Conservation (phyloP, 2,888 invertebrate genomes). For the Thecophora atra region DNA sequence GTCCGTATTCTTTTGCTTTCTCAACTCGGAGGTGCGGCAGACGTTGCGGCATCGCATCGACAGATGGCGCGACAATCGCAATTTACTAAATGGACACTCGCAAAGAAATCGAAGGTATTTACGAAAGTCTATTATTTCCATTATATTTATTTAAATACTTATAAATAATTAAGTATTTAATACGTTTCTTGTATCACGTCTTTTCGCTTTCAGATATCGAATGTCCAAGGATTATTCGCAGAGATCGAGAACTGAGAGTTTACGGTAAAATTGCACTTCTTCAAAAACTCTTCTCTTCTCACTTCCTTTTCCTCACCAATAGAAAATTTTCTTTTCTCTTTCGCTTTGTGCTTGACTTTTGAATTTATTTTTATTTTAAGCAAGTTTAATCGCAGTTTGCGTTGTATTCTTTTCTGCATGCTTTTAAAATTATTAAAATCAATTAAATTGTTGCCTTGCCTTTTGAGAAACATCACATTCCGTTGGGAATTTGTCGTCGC, state of each 20-base stretch:
- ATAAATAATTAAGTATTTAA: background rate
- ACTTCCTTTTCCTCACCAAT: too few species aligned
- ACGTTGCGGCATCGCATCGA: conserved; percentile 83
- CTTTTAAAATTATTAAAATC: too few species aligned
- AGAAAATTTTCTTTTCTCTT: too few species aligned
- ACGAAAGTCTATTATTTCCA: background rate
- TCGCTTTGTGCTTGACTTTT: too few species aligned
- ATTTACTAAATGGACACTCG: conserved; percentile 57
- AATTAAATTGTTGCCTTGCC: too few species aligned
- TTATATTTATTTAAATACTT: background rate
- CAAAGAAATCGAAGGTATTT: conserved; percentile 61
- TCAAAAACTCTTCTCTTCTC: background rate
- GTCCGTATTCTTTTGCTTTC: conserved; percentile 90
- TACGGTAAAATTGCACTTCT: conserved; percentile 71
- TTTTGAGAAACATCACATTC: background rate
- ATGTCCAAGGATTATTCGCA: conserved; percentile 86
- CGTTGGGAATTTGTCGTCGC: background rate
- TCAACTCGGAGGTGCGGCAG: conserved; percentile 90
- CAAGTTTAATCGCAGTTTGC: too few species aligned
- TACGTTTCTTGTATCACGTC: too few species aligned
- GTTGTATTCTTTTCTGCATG: too few species aligned
- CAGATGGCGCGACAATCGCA: conserved; percentile 73
- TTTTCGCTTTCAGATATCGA: conserved; percentile 71
- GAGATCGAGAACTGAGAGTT: conserved; percentile 81
- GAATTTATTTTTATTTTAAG: too few species aligned